Base-by-base conservation (phyloP, 2,888 invertebrate species). In the Drosophila greeni region DNA sequence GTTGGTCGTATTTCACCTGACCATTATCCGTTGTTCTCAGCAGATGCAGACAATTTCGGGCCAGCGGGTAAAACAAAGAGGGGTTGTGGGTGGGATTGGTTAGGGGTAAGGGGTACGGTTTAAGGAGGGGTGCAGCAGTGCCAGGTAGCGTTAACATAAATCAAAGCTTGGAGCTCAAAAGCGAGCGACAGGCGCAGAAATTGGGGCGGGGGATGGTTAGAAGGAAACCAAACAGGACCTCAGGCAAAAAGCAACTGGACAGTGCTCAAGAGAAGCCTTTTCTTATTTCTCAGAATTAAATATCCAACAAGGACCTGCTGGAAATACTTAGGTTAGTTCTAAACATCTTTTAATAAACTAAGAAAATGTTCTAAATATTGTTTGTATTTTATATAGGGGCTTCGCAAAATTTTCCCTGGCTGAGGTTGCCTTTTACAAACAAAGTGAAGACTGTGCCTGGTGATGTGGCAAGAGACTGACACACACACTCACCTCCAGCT, bases 401-500 rank as follows among this genome's bases (percentile, higher is more conserved):
- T 16, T 37, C 16, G 2, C 5, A 18, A 29, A 12, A 3, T 40
- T 2, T 8, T 14, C 5, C 14, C 1, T 0, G 8, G n/a, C 2
- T n/a, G n/a, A 14, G 14, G 5, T n/a, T 24, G 9, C n/a, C 20
- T 20, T 40, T n/a, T n/a, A 9, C 8, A 16, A 14, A 14, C 20
- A 26, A 11, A 14, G 43, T 11, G 3, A 16, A 20, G 34, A 20
- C 5, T 31, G 7, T 31, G 7, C 29, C 29, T 31, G 8, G 31
- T 47, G 20, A 31, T 31, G 9, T 31, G 54, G 23, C 18, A 11
- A 20, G 36, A 39, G 7, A 52, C 72, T 78, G 78, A 78, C 78
- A 82, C 76, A 82, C n/a, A n/a, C n/a, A n/a, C n/a, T n/a, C n/a
- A n/a, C 79, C 73, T 82, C 70, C 76, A 73, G 76, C 75, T 82